A percentile compares a stretch with the other conserved stretches of the same genome.
Conservation (phyloP, 2,888 invertebrate species). For the Cloeon dipterum region DNA sequence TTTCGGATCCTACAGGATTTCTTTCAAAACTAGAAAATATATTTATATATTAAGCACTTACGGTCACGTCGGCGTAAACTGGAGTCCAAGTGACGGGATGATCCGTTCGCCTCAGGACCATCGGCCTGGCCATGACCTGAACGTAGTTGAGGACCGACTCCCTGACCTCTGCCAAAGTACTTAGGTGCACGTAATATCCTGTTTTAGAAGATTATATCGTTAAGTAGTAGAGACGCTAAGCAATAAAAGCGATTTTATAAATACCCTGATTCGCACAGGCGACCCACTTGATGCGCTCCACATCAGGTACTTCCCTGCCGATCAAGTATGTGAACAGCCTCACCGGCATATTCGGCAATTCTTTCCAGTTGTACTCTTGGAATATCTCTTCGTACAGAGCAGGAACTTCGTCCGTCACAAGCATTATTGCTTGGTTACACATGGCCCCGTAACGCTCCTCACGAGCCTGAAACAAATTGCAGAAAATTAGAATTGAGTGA, state of each 20-base stretch:
- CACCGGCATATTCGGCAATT: slow-evolving; percentile 47
- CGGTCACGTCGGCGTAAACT: slow-evolving; percentile 80
- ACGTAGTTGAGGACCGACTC: slow-evolving; percentile 93
- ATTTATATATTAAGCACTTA: slow-evolving; percentile 22
- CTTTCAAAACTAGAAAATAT: neutral
- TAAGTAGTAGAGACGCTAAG: neutral
- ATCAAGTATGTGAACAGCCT: slow-evolving; percentile 96
- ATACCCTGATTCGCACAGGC: slow-evolving; percentile 83
- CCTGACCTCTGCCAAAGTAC: slow-evolving; percentile 89
- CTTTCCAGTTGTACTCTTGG: slow-evolving; percentile 65
- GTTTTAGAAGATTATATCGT: slow-evolving; percentile 6
- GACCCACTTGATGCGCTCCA: slow-evolving; percentile 90
- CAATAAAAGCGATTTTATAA: neutral
- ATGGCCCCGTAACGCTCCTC: slow-evolving; percentile 35
- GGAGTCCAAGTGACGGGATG: slow-evolving; percentile 95
- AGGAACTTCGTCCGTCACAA: slow-evolving; percentile 96
- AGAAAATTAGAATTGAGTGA: neutral
- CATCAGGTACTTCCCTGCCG: slow-evolving; percentile 79
- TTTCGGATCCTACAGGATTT: slow-evolving; percentile 52
- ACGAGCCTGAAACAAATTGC: slow-evolving; percentile 10
- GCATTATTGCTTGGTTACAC: slow-evolving; percentile 91
- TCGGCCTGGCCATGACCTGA: slow-evolving; percentile 85
- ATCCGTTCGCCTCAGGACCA: slow-evolving; percentile 62
- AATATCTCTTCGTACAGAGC: slow-evolving; percentile 85
- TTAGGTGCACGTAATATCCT: slow-evolving; percentile 90